A percentile compares a stretch with the other conserved stretches of the same genome.
Conservation (phyloP, 2,888 invertebrate species). For the Synanthedon tipuliformis region DNA sequence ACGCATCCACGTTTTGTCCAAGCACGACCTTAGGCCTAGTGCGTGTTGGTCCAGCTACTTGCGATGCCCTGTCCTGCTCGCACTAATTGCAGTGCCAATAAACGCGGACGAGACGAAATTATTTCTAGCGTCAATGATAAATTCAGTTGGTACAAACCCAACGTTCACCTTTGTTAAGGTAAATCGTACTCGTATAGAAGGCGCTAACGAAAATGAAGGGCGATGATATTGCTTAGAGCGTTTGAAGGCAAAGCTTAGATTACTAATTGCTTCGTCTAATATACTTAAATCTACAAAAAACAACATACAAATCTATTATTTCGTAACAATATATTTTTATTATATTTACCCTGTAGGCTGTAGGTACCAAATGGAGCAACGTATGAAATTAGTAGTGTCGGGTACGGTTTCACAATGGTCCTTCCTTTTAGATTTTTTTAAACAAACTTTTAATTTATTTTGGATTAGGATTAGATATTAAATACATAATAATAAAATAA, state of each 20-base stretch:
- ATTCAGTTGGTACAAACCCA: conserved; percentile 29
- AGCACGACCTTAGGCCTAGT: conserved; percentile 54
- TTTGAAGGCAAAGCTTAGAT: conserved; percentile 42
- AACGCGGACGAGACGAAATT: conserved; percentile 37
- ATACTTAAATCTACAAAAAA: too few species aligned
- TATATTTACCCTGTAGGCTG: too few species aligned
- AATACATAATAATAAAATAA: too few species aligned
- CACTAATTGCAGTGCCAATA: conserved; percentile 24
- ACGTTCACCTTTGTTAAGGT: conserved; percentile 59
- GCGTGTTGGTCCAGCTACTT: conserved; percentile 50
- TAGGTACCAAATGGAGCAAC: too few species aligned
- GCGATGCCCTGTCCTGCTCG: conserved; percentile 48
- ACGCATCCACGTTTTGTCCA: conserved; percentile 65
- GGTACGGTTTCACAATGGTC: too few species aligned
- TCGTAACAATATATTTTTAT: too few species aligned
- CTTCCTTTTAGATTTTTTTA: too few species aligned
- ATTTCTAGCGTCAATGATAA: conserved; percentile 28
- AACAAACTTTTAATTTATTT: too few species aligned
- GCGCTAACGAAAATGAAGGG: conserved; percentile 68
- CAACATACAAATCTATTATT: too few species aligned
- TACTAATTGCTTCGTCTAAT: conserved; percentile 1
- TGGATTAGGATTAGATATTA: too few species aligned
- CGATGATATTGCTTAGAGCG: conserved; percentile 43
- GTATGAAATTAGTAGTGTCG: too few species aligned
- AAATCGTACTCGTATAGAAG: conserved; percentile 35